Conservation (phyloP, 1,140 invertebrate genomes). For the Leptonema lineaticorne region DNA sequence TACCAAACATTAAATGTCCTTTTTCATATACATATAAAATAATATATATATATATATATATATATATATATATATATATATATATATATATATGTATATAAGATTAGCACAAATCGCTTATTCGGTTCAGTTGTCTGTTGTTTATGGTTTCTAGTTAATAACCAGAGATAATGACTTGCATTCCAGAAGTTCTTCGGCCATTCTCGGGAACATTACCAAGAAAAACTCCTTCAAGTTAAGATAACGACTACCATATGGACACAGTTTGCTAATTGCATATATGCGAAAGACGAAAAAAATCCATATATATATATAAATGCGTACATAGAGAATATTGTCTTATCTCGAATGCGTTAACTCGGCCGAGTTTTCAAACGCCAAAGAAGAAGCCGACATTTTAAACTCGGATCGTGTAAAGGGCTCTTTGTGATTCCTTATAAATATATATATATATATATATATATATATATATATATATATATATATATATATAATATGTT, state of each 20-base stretch:
- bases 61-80: too few species aligned
- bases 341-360: not conserved
- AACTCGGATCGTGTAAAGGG: too few species aligned
- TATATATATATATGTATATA: too few species aligned
- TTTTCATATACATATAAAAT: too few species aligned
- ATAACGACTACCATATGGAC: not conserved
- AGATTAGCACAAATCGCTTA: too few species aligned
- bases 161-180: not conserved
- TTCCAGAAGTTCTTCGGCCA: not conserved
- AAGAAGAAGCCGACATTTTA: not conserved
- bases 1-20: too few species aligned
- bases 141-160: not conserved
- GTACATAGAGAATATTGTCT: not conserved
- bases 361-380: not conserved
- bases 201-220: not conserved
- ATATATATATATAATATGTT: too few species aligned
- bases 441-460: too few species aligned
- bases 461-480: too few species aligned
- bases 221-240: not conserved
- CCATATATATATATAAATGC: too few species aligned
- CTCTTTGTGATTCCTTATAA: too few species aligned
- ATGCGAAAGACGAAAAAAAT: not conserved
- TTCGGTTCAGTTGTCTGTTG: not conserved
- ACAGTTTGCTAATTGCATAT: not conserved
- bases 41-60: too few species aligned